These are phyloP conservation scores for Phallusia fumigata DNA, from an alignment of 23 tunicate genomes.

Conservation along the genomic window DNA sequence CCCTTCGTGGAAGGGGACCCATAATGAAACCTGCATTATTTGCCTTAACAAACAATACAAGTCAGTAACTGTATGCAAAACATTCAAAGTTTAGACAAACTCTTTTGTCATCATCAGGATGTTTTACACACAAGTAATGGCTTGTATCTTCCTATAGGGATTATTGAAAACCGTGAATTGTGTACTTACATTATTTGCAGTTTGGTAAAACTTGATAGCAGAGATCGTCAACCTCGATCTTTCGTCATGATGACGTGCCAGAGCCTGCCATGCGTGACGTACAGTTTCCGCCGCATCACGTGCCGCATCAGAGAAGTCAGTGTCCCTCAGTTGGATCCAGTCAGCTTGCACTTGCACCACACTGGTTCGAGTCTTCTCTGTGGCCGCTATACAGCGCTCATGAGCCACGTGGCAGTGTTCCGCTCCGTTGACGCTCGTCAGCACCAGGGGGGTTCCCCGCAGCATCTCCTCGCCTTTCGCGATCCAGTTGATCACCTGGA, in stretches of 20 bases:
- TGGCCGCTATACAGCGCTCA: slow-evolving; percentile 52
- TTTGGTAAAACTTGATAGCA: slow-evolving; percentile 71
- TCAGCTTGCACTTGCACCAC: slow-evolving; percentile 49
- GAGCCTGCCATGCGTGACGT: slow-evolving; percentile 53
- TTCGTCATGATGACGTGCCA: slow-evolving; percentile 73
- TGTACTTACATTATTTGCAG: slow-evolving; percentile 56
- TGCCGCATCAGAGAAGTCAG: slow-evolving; percentile 41
- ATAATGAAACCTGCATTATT: too few relatives aligned
- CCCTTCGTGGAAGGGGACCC: too few relatives aligned
- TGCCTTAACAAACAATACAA: too few relatives aligned
- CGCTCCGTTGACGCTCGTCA: slow-evolving; percentile 54
- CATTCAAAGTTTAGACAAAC: too few relatives aligned
- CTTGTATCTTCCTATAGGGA: too few relatives aligned
- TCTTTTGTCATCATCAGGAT: too few relatives aligned
- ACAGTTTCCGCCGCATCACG: slow-evolving; percentile 41
- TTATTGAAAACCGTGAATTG: too few relatives aligned
- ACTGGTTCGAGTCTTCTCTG: slow-evolving; percentile 50
- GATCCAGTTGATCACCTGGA: slow-evolving; percentile 63
- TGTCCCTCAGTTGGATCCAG: slow-evolving; percentile 32
- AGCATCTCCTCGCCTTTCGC: slow-evolving; percentile 59
- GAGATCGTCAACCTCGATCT: slow-evolving; percentile 43
- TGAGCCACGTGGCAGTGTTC: slow-evolving; percentile 51
- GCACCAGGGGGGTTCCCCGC: slow-evolving; percentile 34
- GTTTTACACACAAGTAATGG: too few relatives aligned
- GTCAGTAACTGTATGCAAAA: too few relatives aligned